Base-by-base conservation (phyloP, 1,140 invertebrate species). In the Drosophila asahinai region DNA sequence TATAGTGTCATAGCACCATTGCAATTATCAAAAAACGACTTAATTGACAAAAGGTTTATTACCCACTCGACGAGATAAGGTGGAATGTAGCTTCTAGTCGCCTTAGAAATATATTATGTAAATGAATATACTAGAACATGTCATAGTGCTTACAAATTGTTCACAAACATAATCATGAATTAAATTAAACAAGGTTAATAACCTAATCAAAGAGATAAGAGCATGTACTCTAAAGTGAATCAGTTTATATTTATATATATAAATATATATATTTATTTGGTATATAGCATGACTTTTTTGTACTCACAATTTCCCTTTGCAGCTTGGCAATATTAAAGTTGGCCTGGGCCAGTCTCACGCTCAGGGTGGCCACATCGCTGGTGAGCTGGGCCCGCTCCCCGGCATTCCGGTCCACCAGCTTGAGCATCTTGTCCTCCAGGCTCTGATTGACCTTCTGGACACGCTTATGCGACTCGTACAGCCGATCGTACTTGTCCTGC, bases 361-460 rank as follows among this genome's bases (percentile, higher is more conserved):
- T 98, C 62, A 99, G 93, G 48, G 96, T 96, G 33, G 97, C 96
- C 86, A 98, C 95, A 93, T 99, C 97, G 93, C 96, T 96, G 9
- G 97, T 97, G 70, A 99, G 94, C 77, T 96, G 95, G 86, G 95
- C 96, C 93, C 98, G 98, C 92, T 99, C 98, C 68, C 96, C 96
- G 93, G 99, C 97, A 94, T 97, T 98, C 91, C 97, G 96, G 93
- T 98, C 97, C 17, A 98, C 98, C 91, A 99, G 96, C 93, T 96
- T 97, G 52, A 99, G 94, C 54, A 99, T 93, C 93, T 99, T 99
- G 92, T 99, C 98, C 94, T 99, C 98, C 76, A 99, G 94, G 83
- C 96, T 97, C 94, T 99, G 98, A 93, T 99, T 99, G 30, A 99
- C 96, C 94, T 97, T 98, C 93, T 99, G 98, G 42, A 99, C 95